A percentile compares a stretch with the other conserved stretches of the same genome.
phyloP scores from a whole-genome alignment of 2,113 vertebrate species.

The Oryzias curvinotus region DNA sequence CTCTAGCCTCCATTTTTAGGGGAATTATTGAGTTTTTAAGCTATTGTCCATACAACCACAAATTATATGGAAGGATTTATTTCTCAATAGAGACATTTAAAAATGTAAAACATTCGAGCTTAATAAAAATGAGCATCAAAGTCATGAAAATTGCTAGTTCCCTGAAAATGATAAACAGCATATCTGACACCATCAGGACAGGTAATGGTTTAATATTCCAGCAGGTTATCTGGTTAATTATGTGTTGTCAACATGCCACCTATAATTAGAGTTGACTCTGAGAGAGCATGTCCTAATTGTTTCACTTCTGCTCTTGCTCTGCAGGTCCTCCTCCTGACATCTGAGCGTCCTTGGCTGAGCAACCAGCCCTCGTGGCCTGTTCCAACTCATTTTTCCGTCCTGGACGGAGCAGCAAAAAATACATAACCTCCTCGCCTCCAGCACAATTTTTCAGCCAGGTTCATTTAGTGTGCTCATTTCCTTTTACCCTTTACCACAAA shows the following conservation, averaged over 20 bases:
- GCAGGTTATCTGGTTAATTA: constrained; percentile 82
- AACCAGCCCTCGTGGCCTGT: constrained; percentile 56
- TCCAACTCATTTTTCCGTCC: constrained; percentile 79
- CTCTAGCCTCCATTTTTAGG: no score
- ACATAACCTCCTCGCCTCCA: constrained; percentile 76
- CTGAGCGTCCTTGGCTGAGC: constrained; percentile 74
- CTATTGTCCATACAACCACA: no score
- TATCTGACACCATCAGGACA: constrained; percentile 27
- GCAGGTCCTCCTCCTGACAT: constrained; percentile 64
- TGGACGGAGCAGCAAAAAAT: constrained; percentile 75
- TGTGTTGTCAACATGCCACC: constrained; percentile 81
- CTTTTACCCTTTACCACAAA: not conserved
- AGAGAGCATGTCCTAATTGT: constrained; percentile 77
- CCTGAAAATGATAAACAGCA: constrained; percentile 34
- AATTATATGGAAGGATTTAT: no score
- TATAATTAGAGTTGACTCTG: constrained; percentile 80
- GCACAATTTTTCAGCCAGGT: constrained; percentile 14
- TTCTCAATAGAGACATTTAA: no score
- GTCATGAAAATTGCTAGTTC: not conserved
- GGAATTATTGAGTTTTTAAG: no score
- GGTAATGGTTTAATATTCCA: constrained; percentile 79
- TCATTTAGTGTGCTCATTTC: not conserved
- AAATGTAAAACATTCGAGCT: no score
- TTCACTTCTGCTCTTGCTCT: constrained; percentile 58
- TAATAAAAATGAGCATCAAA: no score